Percentiles rank a stretch among this genome's conserved stretches.
phyloP scores from a whole-genome alignment of 2,113 vertebrate species.

The Nanorana parkeri region DNA sequence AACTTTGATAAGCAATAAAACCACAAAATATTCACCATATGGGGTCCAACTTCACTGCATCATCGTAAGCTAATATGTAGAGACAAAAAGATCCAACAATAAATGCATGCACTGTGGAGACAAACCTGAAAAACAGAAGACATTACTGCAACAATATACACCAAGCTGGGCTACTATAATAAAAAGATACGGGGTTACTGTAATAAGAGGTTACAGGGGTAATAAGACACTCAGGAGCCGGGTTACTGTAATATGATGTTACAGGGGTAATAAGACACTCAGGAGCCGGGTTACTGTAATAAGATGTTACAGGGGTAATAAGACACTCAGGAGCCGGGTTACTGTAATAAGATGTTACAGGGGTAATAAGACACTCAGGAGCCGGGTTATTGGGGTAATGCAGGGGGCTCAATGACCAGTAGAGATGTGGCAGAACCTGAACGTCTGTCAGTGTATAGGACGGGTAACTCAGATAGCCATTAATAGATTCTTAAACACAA shows the following conservation, averaged over 20 bases:
- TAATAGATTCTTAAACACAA: too few species aligned
- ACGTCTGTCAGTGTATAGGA: too few species aligned
- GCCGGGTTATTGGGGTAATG: conserved; percentile 6
- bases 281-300: conserved; percentile 37
- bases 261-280: conserved; percentile 11
- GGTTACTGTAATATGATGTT: conserved; percentile 21
- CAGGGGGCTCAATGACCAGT: too few species aligned
- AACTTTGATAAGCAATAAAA: background rate
- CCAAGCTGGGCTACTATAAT: background rate
- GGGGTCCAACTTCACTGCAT: conserved; percentile 75
- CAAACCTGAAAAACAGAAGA: conserved; percentile 65
- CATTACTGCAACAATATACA: conserved; percentile 11
- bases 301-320: conserved; percentile 33
- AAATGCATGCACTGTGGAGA: conserved; percentile 77
- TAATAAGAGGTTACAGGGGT: conserved; percentile 23
- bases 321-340: conserved; percentile 9
- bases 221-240: conserved; percentile 24
- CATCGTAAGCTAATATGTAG: conserved; percentile 80
- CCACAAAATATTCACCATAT: conserved; percentile 74
- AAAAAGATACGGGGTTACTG: conserved; percentile 18
- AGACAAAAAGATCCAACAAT: conserved; percentile 78
- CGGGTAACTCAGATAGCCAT: too few species aligned
- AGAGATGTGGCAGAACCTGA: too few species aligned
- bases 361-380: conserved; percentile 39
- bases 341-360: conserved; percentile 13